Evolutionary conservation across 2,113 vertebrate genomes (phyloP).

Genomic region (Rhinoptilus africanus): DNA sequence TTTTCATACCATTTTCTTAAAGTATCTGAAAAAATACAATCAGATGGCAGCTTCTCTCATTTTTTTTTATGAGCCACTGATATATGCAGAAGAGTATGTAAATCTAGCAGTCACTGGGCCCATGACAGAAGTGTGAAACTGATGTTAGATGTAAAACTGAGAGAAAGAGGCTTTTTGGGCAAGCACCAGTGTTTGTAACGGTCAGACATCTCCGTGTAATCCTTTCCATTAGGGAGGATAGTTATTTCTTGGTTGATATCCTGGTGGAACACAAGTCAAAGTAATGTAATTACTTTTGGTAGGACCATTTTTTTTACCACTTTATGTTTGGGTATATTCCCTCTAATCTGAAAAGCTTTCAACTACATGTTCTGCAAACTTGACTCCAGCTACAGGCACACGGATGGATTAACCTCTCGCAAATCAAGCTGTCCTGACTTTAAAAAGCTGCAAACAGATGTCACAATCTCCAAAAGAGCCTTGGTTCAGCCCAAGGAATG

Average conservation of each 20-base stretch:
- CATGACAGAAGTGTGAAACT: not conserved
- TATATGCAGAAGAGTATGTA: not conserved
- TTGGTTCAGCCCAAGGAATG: not conserved
- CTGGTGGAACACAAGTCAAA: not conserved
- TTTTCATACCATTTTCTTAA: not conserved
- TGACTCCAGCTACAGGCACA: not conserved
- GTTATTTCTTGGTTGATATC: not conserved
- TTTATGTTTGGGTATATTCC: not conserved
- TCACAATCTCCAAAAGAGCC: not conserved
- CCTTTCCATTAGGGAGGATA: not conserved
- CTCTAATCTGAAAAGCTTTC: slow-evolving; percentile 3
- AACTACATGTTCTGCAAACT: not conserved
- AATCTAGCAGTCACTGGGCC: not conserved
- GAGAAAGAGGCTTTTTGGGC: not conserved
- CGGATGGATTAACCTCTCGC: not conserved
- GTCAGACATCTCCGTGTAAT: not conserved
- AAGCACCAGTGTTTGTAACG: not conserved
- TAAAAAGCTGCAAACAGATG: slow-evolving; percentile 23
- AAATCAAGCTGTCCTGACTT: not conserved
- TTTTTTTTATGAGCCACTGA: not conserved
- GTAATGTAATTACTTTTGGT: not conserved
- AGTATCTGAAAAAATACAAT: not conserved
- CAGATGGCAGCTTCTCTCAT: not conserved
- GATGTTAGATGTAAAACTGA: not conserved
- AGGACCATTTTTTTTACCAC: not conserved